Evolutionary conservation across 2,888 invertebrate species (phyloP).

Genomic region (Papilio demoleus): DNA sequence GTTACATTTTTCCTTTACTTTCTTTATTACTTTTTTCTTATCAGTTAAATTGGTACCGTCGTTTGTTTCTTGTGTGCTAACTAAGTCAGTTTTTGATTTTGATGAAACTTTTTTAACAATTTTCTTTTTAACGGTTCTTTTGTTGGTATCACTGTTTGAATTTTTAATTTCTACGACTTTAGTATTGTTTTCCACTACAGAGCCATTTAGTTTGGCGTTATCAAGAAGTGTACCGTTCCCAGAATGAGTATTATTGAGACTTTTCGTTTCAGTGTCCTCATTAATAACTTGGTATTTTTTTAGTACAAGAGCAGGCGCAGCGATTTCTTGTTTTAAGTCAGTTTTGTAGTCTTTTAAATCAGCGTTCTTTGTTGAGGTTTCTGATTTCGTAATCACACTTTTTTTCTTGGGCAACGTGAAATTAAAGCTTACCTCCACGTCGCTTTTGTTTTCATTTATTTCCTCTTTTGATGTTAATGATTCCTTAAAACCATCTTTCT

Average conservation of each 20-base stretch:
- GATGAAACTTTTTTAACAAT: slow-evolving; percentile 76
- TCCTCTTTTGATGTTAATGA: slow-evolving; percentile 55
- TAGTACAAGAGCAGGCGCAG: slow-evolving; percentile 55
- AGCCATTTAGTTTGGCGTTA: slow-evolving; percentile 57
- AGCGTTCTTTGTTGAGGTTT: slow-evolving; percentile 49
- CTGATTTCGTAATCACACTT: slow-evolving; percentile 51
- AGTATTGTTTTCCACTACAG: slow-evolving; percentile 55
- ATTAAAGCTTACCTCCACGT: slow-evolving; percentile 78
- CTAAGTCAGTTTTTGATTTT: slow-evolving; percentile 74
- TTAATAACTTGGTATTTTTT: slow-evolving; percentile 70
- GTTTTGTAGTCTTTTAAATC: slow-evolving; percentile 49
- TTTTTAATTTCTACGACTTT: slow-evolving; percentile 62
- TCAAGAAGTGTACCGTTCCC: slow-evolving; percentile 58
- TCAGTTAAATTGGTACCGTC: slow-evolving; percentile 63
- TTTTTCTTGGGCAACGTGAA: slow-evolving; percentile 72
- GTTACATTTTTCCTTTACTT: slow-evolving; percentile 67
- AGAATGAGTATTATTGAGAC: slow-evolving; percentile 48
- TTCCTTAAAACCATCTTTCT: slow-evolving; percentile 59
- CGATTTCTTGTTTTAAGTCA: slow-evolving; percentile 47
- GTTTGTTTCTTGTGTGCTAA: slow-evolving; percentile 56
- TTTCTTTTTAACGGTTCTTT: slow-evolving; percentile 77
- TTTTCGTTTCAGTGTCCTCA: slow-evolving; percentile 53
- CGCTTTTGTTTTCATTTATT: slow-evolving; percentile 58
- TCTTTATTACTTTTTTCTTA: slow-evolving; percentile 76
- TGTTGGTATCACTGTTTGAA: slow-evolving; percentile 59